Base-by-base conservation (phyloP, 2,113 vertebrate species). In the Apodemus sylvaticus region DNA sequence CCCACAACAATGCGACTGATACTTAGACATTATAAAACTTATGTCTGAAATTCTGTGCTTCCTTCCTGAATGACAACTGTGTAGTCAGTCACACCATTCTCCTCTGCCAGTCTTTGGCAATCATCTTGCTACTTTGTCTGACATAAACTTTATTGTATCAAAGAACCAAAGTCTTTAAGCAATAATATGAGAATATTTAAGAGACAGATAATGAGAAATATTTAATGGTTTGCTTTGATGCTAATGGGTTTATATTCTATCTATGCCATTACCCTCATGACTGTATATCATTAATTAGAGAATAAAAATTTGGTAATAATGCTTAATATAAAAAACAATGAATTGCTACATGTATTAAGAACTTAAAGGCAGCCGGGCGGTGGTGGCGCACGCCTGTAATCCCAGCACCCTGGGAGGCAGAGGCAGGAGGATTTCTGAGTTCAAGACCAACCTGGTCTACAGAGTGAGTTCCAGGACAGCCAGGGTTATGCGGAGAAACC, bases 321-420 rank as follows among this genome's bases (percentile, higher is more conserved):
- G 60, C 48, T 91, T 91, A 88, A n/a, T 86, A 90, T 89, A 58
- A 88, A 71, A 96, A 97, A 91, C 64, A 92, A 39, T 51, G 48
- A 13, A 87, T 82, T 64, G 66, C 2, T 12, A 42, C 48, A 36
- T 87, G 17, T 92, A 36, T 58, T 79, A 91, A 96, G 26, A 94
- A 91, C 9, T 85, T 83, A 93, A 86, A 91, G 90, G 53, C 2
- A 81, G n/a, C n/a, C n/a, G n/a, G n/a, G n/a, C n/a, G n/a, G n/a
- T n/a, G n/a, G n/a, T n/a, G n/a, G n/a, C n/a, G n/a, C n/a, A n/a
- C n/a, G n/a, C n/a, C n/a, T n/a, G n/a, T n/a, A n/a, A n/a, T n/a
- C n/a, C n/a, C n/a, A n/a, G n/a, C n/a, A n/a, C n/a, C n/a, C n/a
- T n/a, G n/a, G n/a, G n/a, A n/a, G n/a, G n/a, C n/a, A n/a, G n/a